These are phyloP conservation scores for Dromius quadrimaculatus DNA, from an alignment of 2,888 invertebrate species.

Conservation along the genomic window DNA sequence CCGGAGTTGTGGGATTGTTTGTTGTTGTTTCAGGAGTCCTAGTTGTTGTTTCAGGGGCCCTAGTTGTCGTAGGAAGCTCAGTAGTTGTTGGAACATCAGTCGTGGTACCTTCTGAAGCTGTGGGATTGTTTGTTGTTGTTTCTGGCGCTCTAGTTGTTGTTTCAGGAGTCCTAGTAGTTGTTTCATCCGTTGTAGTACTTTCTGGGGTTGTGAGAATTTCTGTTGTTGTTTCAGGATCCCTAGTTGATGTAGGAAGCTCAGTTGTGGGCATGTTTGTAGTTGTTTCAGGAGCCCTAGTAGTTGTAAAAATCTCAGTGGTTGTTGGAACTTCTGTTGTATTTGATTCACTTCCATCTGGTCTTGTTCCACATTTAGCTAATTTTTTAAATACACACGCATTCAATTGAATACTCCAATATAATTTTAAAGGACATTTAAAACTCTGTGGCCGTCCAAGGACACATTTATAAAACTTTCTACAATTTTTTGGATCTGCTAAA, in stretches of 20 bases:
- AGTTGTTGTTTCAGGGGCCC: too few relatives aligned
- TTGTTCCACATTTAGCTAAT: background rate
- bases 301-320: too few relatives aligned
- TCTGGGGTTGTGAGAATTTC: background rate
- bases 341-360: background rate
- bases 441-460: constrained; percentile 16
- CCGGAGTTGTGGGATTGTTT: background rate
- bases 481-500: constrained; percentile 44
- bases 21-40: too few relatives aligned
- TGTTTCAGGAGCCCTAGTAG: constrained; percentile 1
- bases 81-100: too few relatives aligned
- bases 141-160: constrained; percentile 18
- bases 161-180: background rate
- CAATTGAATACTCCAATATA: background rate
- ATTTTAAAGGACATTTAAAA: background rate
- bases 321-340: constrained; percentile 1
- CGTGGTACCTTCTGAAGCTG: background rate
- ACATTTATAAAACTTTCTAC: constrained; percentile 51
- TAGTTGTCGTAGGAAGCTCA: too few relatives aligned
- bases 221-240: background rate
- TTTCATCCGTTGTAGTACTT: constrained; percentile 12
- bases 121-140: background rate
- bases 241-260: background rate
- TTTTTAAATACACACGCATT: background rate
- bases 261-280: too few relatives aligned